These are phyloP conservation scores for Sebastes miniatus DNA, from an alignment of 2,797 vertebrate species.

Conservation along the genomic window DNA sequence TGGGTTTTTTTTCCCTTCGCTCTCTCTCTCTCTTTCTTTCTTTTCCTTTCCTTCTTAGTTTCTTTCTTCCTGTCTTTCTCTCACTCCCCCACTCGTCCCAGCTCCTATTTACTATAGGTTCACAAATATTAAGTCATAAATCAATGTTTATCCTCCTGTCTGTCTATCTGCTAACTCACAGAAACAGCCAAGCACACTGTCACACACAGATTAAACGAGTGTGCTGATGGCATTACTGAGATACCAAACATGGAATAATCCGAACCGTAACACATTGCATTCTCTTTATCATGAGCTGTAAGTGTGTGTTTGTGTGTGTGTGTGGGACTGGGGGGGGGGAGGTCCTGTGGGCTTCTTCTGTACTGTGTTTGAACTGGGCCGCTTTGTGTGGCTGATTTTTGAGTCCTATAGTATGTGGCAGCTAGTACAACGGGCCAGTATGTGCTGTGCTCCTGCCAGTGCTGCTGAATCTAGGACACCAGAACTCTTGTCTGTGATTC, in stretches of 20 bases:
- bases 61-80: background rate
- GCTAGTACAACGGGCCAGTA: conserved; percentile 55
- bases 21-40: conserved; percentile 7
- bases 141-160: conserved; percentile 37
- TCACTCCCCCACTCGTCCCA: background rate
- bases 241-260: conserved; percentile 44
- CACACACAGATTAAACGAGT: conserved; percentile 48
- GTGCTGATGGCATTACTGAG: conserved; percentile 58
- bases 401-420: conserved; percentile 40
- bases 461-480: conserved; percentile 80
- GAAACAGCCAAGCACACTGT: conserved; percentile 21
- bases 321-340: background rate
- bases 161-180: conserved; percentile 39
- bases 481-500: conserved; percentile 78
- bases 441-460: conserved; percentile 67
- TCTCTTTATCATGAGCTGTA: conserved; percentile 25
- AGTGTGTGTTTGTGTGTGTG: conserved; percentile 5
- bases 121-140: conserved; percentile 37
- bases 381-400: conserved; percentile 41
- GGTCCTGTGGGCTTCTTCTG: conserved; percentile 17
- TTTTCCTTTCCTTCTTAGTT: conserved; percentile 1
- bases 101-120: conserved; percentile 4
- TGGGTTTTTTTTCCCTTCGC: background rate
- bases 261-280: conserved; percentile 19
- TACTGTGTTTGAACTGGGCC: conserved; percentile 40